Evolutionary conservation across 2,797 vertebrate genomes (phyloP).

Genomic region (Synanceia verrucosa): DNA sequence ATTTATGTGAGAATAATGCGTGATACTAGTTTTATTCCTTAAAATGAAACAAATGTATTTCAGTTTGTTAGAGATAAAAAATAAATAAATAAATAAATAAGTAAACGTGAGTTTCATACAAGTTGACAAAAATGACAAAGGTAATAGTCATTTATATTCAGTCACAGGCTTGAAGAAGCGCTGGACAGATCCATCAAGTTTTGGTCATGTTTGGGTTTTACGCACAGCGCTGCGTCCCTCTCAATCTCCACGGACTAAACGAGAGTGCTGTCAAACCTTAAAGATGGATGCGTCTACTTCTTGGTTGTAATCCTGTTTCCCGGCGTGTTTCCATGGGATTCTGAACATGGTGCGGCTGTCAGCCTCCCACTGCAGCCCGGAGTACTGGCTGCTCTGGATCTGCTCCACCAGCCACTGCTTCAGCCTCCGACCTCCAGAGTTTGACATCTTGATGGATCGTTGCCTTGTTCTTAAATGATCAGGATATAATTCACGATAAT

Average conservation of each 20-base stretch:
- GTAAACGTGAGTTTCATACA: background rate
- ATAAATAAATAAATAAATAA: background rate
- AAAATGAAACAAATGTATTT: background rate
- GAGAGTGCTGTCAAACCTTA: slow-evolving; percentile 82
- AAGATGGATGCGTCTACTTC: slow-evolving; percentile 98
- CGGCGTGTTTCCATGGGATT: slow-evolving; percentile 98
- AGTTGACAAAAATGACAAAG: background rate
- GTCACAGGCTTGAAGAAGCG: background rate
- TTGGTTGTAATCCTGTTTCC: slow-evolving; percentile 99
- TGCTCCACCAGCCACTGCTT: slow-evolving; percentile 98
- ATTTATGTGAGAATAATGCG: background rate
- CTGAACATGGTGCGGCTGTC: slow-evolving; percentile 92
- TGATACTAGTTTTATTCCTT: background rate
- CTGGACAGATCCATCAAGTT: background rate
- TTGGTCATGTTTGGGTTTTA: background rate
- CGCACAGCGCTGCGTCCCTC: background rate
- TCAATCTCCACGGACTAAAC: background rate
- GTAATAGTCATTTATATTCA: background rate
- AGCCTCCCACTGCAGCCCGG: slow-evolving; percentile 94
- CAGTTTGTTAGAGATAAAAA: background rate
- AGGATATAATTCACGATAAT: background rate
- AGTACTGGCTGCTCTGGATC: slow-evolving; percentile 91
- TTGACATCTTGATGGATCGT: slow-evolving; percentile 81
- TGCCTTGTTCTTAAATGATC: slow-evolving; percentile 10
- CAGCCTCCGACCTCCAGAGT: slow-evolving; percentile 89